Evolutionary conservation across 2,888 invertebrate species (phyloP).

Genomic region (Galeruca laticollis): DNA sequence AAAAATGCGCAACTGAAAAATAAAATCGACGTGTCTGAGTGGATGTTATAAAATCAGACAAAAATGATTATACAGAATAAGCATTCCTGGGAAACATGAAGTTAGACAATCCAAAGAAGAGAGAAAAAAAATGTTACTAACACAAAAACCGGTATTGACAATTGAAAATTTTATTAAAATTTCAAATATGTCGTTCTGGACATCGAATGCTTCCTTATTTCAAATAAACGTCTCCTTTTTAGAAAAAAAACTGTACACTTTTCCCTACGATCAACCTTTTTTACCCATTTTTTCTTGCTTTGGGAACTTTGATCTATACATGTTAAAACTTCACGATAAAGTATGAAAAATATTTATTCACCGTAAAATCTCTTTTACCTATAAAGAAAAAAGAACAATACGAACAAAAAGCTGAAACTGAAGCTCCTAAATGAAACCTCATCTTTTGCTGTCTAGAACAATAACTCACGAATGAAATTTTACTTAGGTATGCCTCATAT

Average conservation of each 20-base stretch:
- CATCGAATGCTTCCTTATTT: too few species aligned
- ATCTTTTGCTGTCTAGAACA: slow-evolving; percentile 37
- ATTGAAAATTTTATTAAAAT: too few species aligned
- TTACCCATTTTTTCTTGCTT: neutral
- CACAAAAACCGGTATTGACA: too few species aligned
- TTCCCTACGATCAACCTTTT: neutral
- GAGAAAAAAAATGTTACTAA: too few species aligned
- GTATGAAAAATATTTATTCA: slow-evolving; percentile 21
- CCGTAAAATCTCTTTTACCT: slow-evolving; percentile 26
- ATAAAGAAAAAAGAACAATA: slow-evolving; percentile 19
- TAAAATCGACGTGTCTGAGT: too few species aligned
- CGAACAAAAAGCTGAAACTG: slow-evolving; percentile 28
- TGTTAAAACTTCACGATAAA: slow-evolving; percentile 12
- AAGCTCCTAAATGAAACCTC: slow-evolving; percentile 31
- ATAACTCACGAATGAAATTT: slow-evolving; percentile 40
- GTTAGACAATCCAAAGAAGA: too few species aligned
- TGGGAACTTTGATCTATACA: slow-evolving; percentile 2
- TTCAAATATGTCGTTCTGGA: too few species aligned
- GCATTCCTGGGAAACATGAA: too few species aligned
- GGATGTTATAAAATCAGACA: too few species aligned
- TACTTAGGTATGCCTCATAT: slow-evolving; percentile 32
- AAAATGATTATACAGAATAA: too few species aligned
- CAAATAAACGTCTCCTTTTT: too few species aligned
- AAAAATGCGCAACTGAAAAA: too few species aligned
- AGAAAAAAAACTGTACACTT: neutral